Conservation (phyloP, 2,888 invertebrate genomes). For the Spodoptera littoralis region DNA sequence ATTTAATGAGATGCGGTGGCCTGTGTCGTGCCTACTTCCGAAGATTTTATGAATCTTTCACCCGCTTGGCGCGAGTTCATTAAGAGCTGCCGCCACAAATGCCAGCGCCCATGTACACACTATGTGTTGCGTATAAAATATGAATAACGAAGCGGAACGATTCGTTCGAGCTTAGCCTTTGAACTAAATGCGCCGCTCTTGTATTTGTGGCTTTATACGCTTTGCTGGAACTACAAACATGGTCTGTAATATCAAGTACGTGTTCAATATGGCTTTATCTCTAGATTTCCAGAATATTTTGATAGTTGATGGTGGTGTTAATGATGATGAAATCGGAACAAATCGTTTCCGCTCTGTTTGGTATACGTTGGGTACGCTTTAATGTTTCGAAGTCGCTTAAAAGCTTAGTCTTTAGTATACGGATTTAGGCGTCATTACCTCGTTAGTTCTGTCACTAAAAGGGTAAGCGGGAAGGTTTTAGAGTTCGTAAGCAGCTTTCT, state of each 20-base stretch:
- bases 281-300: conserved; percentile 3
- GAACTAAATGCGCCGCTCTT: conserved; percentile 33
- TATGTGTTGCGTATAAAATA: conserved; percentile 45
- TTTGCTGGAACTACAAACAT: conserved; percentile 27
- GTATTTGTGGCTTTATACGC: conserved; percentile 34
- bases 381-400: conserved; percentile 28
- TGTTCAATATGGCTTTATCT: conserved; percentile 5
- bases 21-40: conserved; percentile 65
- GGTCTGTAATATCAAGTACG: conserved; percentile 21
- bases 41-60: conserved; percentile 77
- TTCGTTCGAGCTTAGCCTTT: conserved; percentile 45
- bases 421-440: conserved; percentile 49
- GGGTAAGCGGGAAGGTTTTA: conserved; percentile 33
- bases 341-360: conserved; percentile 5
- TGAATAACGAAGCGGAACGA: conserved; percentile 47
- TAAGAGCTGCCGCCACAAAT: conserved; percentile 66
- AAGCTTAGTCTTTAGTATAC: conserved; percentile 29
- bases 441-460: conserved; percentile 42
- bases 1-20: conserved; percentile 64
- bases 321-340: conserved; percentile 17
- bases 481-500: conserved; percentile 22
- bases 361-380: conserved; percentile 1
- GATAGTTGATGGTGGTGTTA: background rate
- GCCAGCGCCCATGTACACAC: conserved; percentile 38
- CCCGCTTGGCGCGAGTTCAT: conserved; percentile 66